phyloP scores from a whole-genome alignment of 2,797 vertebrate species.

The Centroberyx gerrardi region DNA sequence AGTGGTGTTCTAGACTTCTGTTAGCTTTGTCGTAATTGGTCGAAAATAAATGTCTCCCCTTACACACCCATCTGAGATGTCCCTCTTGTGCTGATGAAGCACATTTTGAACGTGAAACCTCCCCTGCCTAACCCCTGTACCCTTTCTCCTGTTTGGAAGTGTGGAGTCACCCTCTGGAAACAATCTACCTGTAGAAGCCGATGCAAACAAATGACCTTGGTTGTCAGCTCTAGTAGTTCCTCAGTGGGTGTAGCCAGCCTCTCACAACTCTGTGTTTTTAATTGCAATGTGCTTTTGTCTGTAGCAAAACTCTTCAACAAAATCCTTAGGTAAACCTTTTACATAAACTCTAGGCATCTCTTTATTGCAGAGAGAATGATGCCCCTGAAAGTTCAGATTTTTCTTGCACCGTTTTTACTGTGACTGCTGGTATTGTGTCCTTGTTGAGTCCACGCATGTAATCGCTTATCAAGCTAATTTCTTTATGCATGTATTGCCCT shows the following conservation, averaged over 20 bases:
- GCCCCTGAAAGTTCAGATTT: slow-evolving; percentile 20
- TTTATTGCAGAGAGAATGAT: slow-evolving; percentile 15
- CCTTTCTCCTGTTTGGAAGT: slow-evolving; percentile 40
- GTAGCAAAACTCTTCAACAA: slow-evolving; percentile 12
- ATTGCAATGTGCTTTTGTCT: neutral
- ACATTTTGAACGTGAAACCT: slow-evolving; percentile 26
- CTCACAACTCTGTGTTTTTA: slow-evolving; percentile 26
- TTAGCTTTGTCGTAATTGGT: slow-evolving; percentile 3
- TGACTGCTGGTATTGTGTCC: slow-evolving; percentile 47
- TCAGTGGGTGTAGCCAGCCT: slow-evolving; percentile 31
- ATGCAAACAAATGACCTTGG: slow-evolving; percentile 41
- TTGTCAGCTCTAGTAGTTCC: slow-evolving; percentile 43
- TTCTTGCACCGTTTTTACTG: slow-evolving; percentile 33
- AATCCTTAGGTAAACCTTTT: neutral
- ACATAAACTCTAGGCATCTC: slow-evolving; percentile 29
- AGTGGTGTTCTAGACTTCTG: neutral
- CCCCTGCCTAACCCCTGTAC: slow-evolving; percentile 30
- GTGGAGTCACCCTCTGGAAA: slow-evolving; percentile 44
- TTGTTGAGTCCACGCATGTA: slow-evolving; percentile 66
- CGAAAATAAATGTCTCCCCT: slow-evolving; percentile 4
- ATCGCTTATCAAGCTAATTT: slow-evolving; percentile 78
- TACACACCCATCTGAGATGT: neutral
- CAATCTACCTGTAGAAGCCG: slow-evolving; percentile 48
- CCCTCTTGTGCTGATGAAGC: slow-evolving; percentile 7
- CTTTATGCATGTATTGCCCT: slow-evolving; percentile 77